A percentile compares a stretch with the other conserved stretches of the same genome.
phyloP scores from a whole-genome alignment of 2,113 vertebrate genomes.

The Lophius piscatorius region DNA sequence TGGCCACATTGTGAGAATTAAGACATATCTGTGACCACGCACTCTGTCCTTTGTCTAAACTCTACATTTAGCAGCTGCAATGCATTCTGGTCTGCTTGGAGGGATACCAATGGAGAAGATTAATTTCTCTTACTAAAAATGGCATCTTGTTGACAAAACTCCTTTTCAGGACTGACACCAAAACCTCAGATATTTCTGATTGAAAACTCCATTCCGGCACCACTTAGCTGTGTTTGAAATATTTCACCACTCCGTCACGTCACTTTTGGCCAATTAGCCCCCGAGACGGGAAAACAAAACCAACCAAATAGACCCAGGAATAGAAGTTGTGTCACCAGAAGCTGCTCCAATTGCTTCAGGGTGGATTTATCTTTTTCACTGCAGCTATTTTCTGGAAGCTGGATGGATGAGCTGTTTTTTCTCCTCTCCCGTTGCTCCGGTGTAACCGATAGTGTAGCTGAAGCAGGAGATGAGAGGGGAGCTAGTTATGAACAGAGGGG shows the following conservation, averaged over 20 bases:
- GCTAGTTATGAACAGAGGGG: conserved; percentile 13
- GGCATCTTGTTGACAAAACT: conserved; percentile 29
- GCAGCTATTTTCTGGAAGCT: conserved; percentile 25
- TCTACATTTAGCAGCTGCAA: background rate
- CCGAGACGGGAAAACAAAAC: background rate
- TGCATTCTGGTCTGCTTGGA: conserved; percentile 21
- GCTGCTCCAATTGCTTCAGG: conserved; percentile 19
- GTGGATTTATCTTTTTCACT: conserved; percentile 57
- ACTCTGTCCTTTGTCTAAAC: conserved; percentile 2
- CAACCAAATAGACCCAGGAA: conserved; percentile 4
- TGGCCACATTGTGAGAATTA: background rate
- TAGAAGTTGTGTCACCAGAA: background rate
- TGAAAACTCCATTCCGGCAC: conserved; percentile 17
- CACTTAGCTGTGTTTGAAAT: background rate
- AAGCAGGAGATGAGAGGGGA: conserved; percentile 38
- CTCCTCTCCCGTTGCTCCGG: conserved; percentile 28
- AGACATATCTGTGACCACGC: background rate
- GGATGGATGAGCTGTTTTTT: conserved; percentile 5
- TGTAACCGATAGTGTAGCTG: conserved; percentile 44
- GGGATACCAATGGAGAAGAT: conserved; percentile 5
- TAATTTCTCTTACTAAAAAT: conserved; percentile 8
- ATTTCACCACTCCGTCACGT: background rate
- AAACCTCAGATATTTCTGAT: conserved; percentile 49
- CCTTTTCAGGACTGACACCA: conserved; percentile 7
- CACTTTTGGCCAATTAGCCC: conserved; percentile 8